Percentiles rank a stretch among this genome's conserved stretches.
phyloP scores from a whole-genome alignment of 37 sponge, comb jelly and placozoan species.

The Crambe crambe region DNA sequence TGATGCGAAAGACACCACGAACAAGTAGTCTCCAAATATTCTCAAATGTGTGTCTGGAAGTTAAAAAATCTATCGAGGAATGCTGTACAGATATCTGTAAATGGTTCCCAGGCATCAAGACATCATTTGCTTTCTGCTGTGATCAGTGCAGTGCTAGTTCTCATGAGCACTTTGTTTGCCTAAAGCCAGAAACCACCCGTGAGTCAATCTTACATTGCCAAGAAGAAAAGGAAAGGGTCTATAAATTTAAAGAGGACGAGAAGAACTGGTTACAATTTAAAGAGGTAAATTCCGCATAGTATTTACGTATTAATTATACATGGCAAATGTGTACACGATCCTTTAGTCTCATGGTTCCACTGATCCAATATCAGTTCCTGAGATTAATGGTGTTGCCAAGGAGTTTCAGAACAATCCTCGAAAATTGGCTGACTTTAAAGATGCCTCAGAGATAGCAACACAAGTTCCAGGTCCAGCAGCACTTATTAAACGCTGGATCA shows the following conservation, averaged over 20 bases:
- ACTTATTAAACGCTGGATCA: background rate
- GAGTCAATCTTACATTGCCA: background rate
- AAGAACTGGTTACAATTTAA: background rate
- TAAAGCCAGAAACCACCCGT: background rate
- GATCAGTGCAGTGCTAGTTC: background rate
- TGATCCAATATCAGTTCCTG: too few relatives aligned
- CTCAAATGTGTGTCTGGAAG: constrained; percentile 3
- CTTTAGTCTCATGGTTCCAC: too few relatives aligned
- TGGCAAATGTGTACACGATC: too few relatives aligned
- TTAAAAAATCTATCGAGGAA: background rate
- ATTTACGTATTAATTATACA: background rate
- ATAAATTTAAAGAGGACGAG: background rate
- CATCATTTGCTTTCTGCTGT: constrained; percentile 8
- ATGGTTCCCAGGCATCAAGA: constrained; percentile 27
- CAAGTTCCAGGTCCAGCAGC: background rate
- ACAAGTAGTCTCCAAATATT: background rate
- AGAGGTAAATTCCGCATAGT: background rate
- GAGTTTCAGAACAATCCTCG: too few relatives aligned
- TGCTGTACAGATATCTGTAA: background rate
- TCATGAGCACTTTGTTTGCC: background rate
- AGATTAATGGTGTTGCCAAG: too few relatives aligned
- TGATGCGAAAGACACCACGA: background rate
- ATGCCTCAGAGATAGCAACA: background rate
- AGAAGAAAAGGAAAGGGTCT: background rate
- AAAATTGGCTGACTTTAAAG: background rate